phyloP scores from a whole-genome alignment of 1,140 invertebrate species.

The Nasonia longicornis region DNA sequence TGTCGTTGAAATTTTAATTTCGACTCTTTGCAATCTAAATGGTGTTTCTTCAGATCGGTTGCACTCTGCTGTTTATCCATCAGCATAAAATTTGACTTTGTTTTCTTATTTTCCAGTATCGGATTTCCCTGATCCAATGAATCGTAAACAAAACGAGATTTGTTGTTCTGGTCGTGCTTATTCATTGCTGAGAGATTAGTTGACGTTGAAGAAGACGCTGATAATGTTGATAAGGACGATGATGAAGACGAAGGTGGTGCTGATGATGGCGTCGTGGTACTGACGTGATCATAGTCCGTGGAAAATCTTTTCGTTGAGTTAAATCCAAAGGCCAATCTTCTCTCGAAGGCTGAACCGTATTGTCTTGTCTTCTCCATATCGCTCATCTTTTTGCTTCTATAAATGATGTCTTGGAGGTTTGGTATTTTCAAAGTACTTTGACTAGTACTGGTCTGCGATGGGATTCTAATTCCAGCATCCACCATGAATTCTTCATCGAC shows the following conservation, averaged over 20 bases:
- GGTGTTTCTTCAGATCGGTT: slow-evolving; percentile 48
- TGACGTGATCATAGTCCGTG: slow-evolving; percentile 59
- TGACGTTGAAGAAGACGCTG: background rate
- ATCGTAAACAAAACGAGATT: slow-evolving; percentile 9
- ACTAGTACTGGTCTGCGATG: slow-evolving; percentile 55
- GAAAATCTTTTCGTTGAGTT: slow-evolving; percentile 47
- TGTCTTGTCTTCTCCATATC: slow-evolving; percentile 25
- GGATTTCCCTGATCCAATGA: background rate
- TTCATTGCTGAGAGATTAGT: slow-evolving; percentile 12
- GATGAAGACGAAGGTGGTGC: background rate
- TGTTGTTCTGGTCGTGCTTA: background rate
- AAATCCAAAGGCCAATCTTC: slow-evolving; percentile 40
- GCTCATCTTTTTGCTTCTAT: slow-evolving; percentile 55
- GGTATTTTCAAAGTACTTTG: slow-evolving; percentile 61
- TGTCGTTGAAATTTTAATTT: slow-evolving; percentile 59
- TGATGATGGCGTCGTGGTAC: slow-evolving; percentile 20
- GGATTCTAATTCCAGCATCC: slow-evolving; percentile 69
- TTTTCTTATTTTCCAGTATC: slow-evolving; percentile 48
- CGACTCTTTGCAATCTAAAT: slow-evolving; percentile 54
- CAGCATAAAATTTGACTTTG: slow-evolving; percentile 53
- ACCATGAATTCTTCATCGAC: slow-evolving; percentile 69
- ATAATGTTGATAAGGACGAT: background rate
- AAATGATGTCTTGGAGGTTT: slow-evolving; percentile 59
- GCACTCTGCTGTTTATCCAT: slow-evolving; percentile 53
- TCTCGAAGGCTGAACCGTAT: slow-evolving; percentile 23